These are phyloP conservation scores for Camelus dromedarius DNA, from an alignment of 2,113 vertebrate genomes.

Conservation along the genomic window DNA sequence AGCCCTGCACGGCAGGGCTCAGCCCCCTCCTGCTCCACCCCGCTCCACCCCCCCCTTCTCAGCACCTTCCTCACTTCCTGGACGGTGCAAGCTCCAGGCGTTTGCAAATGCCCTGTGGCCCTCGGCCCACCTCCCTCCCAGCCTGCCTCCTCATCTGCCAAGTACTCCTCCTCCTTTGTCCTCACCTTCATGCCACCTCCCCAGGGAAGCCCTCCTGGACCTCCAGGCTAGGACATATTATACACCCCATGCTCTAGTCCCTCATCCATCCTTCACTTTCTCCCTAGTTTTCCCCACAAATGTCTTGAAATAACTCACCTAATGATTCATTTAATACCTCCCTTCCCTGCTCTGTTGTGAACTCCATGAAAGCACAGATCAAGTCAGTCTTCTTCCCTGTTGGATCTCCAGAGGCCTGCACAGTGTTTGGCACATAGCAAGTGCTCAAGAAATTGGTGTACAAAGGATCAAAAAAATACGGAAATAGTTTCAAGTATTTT, in stretches of 20 bases:
- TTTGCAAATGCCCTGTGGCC: neutral
- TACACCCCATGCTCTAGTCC: accelerated
- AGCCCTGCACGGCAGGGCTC: accelerated
- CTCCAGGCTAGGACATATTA: neutral
- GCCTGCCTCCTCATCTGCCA: too few species aligned
- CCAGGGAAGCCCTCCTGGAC: neutral
- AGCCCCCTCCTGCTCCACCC: neutral
- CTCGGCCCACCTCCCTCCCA: neutral
- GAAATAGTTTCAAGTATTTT: neutral
- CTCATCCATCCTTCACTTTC: too few species aligned
- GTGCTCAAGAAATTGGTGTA: neutral
- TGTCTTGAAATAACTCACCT: neutral
- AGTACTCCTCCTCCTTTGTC: neutral
- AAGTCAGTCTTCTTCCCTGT: accelerated
- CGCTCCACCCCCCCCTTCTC: neutral
- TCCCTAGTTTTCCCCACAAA: too few species aligned
- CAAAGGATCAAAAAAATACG: neutral
- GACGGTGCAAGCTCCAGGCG: neutral
- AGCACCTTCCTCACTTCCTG: accelerated
- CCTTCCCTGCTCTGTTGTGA: neutral
- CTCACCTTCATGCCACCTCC: neutral
- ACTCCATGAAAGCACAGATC: neutral
- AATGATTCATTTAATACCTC: neutral
- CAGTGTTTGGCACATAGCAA: neutral
- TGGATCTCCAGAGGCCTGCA: accelerated